phyloP scores from a whole-genome alignment of 2,113 vertebrate genomes.

The Aptenodytes forsteri region DNA sequence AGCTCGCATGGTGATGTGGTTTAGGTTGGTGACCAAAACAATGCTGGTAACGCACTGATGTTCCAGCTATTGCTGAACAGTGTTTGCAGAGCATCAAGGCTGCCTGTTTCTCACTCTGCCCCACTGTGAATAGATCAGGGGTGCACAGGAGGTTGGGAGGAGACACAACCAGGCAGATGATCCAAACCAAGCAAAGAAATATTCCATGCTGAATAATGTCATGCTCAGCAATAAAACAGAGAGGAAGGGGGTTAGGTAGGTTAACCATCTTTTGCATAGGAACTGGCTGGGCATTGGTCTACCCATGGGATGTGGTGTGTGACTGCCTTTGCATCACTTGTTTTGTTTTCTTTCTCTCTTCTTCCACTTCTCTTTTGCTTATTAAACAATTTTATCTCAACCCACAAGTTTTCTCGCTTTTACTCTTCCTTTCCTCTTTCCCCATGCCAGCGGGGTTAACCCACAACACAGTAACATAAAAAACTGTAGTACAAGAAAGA shows the following conservation, averaged over 20 bases:
- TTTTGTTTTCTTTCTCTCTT: neutral
- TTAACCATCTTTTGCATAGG: neutral
- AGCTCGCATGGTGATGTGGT: neutral
- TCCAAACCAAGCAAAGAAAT: neutral
- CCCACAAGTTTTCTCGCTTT: neutral
- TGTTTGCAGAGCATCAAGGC: neutral
- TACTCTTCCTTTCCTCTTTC: neutral
- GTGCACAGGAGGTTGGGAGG: neutral
- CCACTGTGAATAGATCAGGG: rapidly evolving
- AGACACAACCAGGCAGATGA: neutral
- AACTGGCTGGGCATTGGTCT: neutral
- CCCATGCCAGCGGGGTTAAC: neutral
- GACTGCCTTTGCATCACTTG: neutral
- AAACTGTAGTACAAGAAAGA: neutral
- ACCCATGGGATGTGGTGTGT: neutral
- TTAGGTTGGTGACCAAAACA: neutral
- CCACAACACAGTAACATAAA: neutral
- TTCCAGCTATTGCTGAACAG: neutral
- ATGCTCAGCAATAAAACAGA: neutral
- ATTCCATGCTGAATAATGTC: neutral
- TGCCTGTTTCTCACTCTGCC: neutral
- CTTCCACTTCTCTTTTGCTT: neutral
- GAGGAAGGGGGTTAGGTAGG: neutral
- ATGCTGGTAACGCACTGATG: neutral
- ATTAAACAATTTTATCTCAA: neutral